These are phyloP conservation scores for Poecilia wingei DNA, from an alignment of 2,797 vertebrate genomes.

Conservation along the genomic window DNA sequence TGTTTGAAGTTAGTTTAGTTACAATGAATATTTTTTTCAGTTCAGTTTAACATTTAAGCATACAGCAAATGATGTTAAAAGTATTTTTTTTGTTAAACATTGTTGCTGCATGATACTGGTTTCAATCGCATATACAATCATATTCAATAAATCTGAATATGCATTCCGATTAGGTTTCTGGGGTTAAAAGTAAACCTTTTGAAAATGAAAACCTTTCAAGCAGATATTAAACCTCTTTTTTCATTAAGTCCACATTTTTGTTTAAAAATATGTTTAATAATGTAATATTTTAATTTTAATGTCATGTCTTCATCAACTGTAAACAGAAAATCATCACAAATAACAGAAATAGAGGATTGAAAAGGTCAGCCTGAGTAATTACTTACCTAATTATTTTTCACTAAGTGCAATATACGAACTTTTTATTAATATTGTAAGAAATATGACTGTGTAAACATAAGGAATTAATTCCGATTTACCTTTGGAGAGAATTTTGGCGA, in stretches of 20 bases:
- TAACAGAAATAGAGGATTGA: not conserved
- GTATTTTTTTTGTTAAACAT: not conserved
- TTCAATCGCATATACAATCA: not conserved
- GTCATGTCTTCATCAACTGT: not conserved
- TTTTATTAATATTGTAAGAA: not conserved
- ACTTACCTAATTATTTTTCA: not conserved
- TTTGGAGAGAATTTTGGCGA: constrained; percentile 95
- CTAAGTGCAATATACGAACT: not conserved
- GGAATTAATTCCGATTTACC: constrained; percentile 71
- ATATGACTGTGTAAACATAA: not conserved
- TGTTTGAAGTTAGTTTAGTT: too few relatives aligned
- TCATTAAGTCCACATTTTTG: not conserved
- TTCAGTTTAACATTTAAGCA: not conserved
- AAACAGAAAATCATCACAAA: not conserved
- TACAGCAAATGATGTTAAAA: not conserved
- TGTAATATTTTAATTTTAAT: not conserved
- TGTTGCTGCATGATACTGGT: too few relatives aligned
- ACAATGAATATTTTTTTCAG: not conserved
- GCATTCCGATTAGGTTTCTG: not conserved
- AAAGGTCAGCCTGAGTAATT: not conserved
- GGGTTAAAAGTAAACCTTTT: not conserved
- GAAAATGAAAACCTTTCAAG: not conserved
- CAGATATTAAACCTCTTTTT: not conserved
- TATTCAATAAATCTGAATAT: not conserved
- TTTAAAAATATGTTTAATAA: not conserved